phyloP scores from a whole-genome alignment of 2,888 invertebrate species.

The Apodemia duryi region DNA sequence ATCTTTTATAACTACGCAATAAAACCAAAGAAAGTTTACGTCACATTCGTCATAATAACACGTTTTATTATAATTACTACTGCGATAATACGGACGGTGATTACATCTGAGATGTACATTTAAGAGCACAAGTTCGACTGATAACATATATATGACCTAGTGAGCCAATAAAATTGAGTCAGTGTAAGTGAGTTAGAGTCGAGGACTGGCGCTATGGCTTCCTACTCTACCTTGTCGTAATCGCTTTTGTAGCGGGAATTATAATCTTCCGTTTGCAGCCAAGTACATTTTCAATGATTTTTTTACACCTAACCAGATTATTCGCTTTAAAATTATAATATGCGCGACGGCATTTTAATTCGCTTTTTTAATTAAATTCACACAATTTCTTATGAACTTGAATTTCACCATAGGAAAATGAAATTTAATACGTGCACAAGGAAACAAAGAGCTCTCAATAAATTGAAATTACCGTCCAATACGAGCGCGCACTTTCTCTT shows the following conservation, averaged over 20 bases:
- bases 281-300: slow-evolving; percentile 1
- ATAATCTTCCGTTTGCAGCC: slow-evolving; percentile 16
- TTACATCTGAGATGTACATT: neutral
- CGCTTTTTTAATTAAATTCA: slow-evolving; percentile 10
- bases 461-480: slow-evolving; percentile 49
- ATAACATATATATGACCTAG: slow-evolving; percentile 24
- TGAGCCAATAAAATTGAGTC: slow-evolving; percentile 24
- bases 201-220: slow-evolving; percentile 23
- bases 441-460: slow-evolving; percentile 59
- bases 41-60: slow-evolving; percentile 6
- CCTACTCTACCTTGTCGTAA: slow-evolving; percentile 23
- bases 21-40: slow-evolving; percentile 8
- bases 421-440: slow-evolving; percentile 24
- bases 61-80: slow-evolving; percentile 8
- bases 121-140: slow-evolving; percentile 7
- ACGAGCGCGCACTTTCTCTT: slow-evolving; percentile 67
- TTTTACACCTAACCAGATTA: neutral
- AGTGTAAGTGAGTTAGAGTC: slow-evolving; percentile 11
- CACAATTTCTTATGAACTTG: slow-evolving; percentile 18
- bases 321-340: neutral
- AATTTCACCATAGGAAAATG: neutral
- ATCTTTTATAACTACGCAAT: slow-evolving; percentile 7
- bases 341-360: neutral
- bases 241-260: slow-evolving; percentile 22
- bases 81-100: neutral